Evolutionary conservation across 2,888 invertebrate genomes (phyloP), one percentile per base, ranked within the genome.

Genomic region (Antitype chi): DNA sequence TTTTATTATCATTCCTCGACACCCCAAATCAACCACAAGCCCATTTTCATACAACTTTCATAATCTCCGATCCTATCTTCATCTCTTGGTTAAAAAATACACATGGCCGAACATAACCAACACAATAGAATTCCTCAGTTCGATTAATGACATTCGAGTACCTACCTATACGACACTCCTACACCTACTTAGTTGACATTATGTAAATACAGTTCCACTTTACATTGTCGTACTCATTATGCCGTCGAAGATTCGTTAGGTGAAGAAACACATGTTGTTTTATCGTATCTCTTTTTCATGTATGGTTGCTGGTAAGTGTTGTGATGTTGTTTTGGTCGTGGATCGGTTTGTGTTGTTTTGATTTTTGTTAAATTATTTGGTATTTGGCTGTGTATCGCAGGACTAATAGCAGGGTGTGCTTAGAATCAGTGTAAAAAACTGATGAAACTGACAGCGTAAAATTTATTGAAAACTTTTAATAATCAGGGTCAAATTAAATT

Each of bases 221-320:
- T 95, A 95, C 95, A 95, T 96, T 96, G 96, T 96, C 91, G 94
- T 95, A 93, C 95, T 96, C 96, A 96, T 96, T 96, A 96, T 96
- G 93, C 95, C 86, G 90, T 90, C 91, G 95, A 94, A 95, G 96
- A 96, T 96, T 96, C 96, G 96, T 96, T 96, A 96, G 96, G 96
- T 96, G 96, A 96, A 96, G 96, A 96, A 96, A 96, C 96, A 96
- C 92, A 95, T 96, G 96, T 96, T 96, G 96, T 96, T 96, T 96
- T 96, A 96, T 96, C 94, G 90, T 91, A 90, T 89, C 90, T 89
- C 90, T 89, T 82, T 87, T 76, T 62, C 81, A 47, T 85, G 93
- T 90, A 90, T 80, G 87, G 92, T 25, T 49, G 82, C 52, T 57
- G 70, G 93, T 90, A 94, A 95, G 93, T 94, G 76, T 74, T 43